Conservation (phyloP, 2,113 vertebrate genomes). For the Callipepla squamata region DNA sequence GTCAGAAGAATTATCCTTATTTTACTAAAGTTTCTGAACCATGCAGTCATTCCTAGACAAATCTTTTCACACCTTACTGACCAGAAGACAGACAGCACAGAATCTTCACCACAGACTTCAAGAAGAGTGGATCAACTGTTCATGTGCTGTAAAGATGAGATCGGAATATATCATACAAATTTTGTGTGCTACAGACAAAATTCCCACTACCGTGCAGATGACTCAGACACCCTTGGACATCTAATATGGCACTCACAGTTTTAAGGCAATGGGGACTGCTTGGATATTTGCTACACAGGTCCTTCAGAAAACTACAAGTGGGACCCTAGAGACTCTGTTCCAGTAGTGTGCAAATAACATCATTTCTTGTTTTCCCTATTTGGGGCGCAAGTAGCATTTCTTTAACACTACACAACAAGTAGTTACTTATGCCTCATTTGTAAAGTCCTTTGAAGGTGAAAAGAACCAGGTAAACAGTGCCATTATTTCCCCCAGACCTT, state of each 20-base stretch:
- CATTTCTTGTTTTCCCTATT: background rate
- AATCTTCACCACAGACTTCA: background rate
- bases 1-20: background rate
- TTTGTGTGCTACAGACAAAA: background rate
- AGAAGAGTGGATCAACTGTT: rapidly evolving
- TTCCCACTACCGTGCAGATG: background rate
- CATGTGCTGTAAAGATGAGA: background rate
- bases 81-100: background rate
- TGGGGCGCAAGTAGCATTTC: background rate
- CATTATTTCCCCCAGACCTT: background rate
- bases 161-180: rapidly evolving
- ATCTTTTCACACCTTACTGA: background rate
- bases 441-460: background rate
- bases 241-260: background rate
- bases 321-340: background rate
- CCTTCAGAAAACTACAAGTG: background rate
- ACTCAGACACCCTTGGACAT: background rate
- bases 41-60: background rate
- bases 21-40: background rate
- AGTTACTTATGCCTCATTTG: background rate
- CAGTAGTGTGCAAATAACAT: background rate
- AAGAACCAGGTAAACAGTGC: background rate
- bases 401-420: background rate
- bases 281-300: background rate
- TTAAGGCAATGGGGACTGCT: background rate